Percentiles rank a stretch among this genome's conserved stretches.
These are phyloP conservation scores for Cosmopolites sordidus DNA, from an alignment of 2,888 invertebrate genomes.

Conservation along the genomic window DNA sequence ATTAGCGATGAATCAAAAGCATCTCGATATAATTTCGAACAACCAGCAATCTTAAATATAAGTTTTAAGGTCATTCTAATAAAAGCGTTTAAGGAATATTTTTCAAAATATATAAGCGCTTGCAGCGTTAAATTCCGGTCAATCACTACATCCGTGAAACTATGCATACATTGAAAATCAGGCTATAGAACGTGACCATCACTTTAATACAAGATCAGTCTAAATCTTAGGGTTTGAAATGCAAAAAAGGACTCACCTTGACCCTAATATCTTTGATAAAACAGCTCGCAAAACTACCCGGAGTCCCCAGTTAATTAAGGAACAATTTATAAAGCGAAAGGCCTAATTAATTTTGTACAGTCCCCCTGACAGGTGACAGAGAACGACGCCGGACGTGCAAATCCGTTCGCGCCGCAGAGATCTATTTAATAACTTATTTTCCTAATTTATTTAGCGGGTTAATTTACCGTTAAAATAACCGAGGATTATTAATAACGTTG, in stretches of 20 bases:
- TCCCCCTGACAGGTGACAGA: conserved; percentile 17
- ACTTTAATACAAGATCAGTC: too few relatives aligned
- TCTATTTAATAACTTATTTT: conserved; percentile 8
- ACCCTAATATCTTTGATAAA: background rate
- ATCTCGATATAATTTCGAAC: too few relatives aligned
- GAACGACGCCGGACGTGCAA: conserved; percentile 12
- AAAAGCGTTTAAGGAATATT: too few relatives aligned
- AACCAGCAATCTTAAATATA: too few relatives aligned
- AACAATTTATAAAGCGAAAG: conserved; percentile 17
- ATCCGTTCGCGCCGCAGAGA: conserved; percentile 7
- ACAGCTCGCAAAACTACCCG: conserved; percentile 13
- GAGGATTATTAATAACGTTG: conserved; percentile 1
- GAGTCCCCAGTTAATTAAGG: conserved; percentile 15
- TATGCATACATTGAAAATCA: too few relatives aligned
- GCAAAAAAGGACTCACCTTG: background rate
- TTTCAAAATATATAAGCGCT: too few relatives aligned
- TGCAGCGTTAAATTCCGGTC: too few relatives aligned
- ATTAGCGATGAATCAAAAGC: too few relatives aligned
- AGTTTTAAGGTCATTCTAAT: too few relatives aligned
- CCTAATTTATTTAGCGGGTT: conserved; percentile 1
- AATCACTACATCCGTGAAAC: too few relatives aligned
- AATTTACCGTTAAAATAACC: background rate
- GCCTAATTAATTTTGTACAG: conserved; percentile 21
- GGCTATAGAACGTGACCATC: too few relatives aligned
- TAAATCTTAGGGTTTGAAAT: too few relatives aligned